Base-by-base conservation (phyloP, 2,797 vertebrate species). In the Thamnophis elegans region DNA sequence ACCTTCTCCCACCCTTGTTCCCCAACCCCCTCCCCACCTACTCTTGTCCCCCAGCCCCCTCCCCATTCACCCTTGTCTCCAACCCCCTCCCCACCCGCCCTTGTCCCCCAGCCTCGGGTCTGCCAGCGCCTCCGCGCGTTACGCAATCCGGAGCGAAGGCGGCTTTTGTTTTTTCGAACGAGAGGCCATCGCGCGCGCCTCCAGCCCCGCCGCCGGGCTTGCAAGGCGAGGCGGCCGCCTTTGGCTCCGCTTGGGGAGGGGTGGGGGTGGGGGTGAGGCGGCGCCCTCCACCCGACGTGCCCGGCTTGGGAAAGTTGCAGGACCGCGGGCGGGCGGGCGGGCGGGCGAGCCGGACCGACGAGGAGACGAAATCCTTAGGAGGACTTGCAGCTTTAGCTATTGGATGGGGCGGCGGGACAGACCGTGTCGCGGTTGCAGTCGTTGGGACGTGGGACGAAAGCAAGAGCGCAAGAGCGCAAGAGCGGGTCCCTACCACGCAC, bases 301-400 rank as follows among this genome's bases (percentile, higher is more conserved):
- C 32, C 7, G 68, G 32, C 32, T 78, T 36, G 68, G 16, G 16
- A 78, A 78, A 20, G 32, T 20, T 36, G 68, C 16, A 36, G 16
- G 32, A 18, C 14, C 6, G 65, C n/a, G n/a, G 5, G 12, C 0
- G n/a, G 5, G 5, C 3, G n/a, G 5, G n/a, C n/a, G n/a, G n/a
- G 2, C 3, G 65, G 13, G n/a, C n/a, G n/a, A 68, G n/a, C 16
- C 68, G 32, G 32, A 20, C 65, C n/a, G 14, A n/a, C 1, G 26
- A 14, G 5, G 60, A 5, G 1, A 13, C 3, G 60, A n/a, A n/a
- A 32, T 2, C n/a, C 0, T 1, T 2, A 14, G 62, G 5, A 68
- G 28, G 12, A 22, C 7, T 1, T 3, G 18, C 7, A 4, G 32
- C 32, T 18, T 36, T 9, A 0, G 18, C 4, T 16, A 16, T 9